phyloP scores from a whole-genome alignment of 2,797 vertebrate genomes.

The Numenius phaeopus region DNA sequence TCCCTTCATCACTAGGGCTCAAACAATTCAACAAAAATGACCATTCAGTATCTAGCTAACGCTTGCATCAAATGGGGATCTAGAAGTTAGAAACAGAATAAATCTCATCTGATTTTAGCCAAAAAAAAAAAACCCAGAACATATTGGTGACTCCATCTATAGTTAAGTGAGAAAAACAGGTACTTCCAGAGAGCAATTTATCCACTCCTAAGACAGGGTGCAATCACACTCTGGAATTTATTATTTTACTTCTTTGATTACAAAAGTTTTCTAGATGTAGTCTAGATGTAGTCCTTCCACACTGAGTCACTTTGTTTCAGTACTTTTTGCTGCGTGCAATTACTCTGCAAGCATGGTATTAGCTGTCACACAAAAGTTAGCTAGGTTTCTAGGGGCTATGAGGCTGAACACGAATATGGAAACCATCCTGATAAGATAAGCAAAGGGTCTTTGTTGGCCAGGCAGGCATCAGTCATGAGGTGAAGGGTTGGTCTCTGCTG shows the following conservation, averaged over 20 bases:
- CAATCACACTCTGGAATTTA: background rate
- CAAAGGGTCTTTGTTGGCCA: background rate
- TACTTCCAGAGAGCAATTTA: background rate
- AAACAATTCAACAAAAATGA: background rate
- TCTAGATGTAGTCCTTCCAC: background rate
- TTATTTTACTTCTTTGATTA: background rate
- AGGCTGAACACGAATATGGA: background rate
- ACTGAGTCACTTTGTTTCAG: background rate
- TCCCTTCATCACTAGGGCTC: fast-evolving
- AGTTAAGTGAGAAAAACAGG: background rate
- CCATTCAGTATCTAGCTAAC: background rate
- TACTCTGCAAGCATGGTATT: background rate
- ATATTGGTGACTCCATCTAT: background rate
- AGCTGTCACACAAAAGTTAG: background rate
- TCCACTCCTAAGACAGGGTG: background rate
- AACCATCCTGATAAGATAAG: background rate
- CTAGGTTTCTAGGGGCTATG: background rate
- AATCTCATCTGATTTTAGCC: background rate
- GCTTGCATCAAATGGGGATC: background rate
- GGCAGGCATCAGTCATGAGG: background rate
- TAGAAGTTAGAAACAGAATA: background rate
- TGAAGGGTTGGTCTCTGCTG: background rate
- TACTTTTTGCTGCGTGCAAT: background rate
- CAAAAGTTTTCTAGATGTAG: background rate
- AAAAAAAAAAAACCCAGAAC: background rate